Conservation (phyloP, 2,797 vertebrate species). For the Phaenicophaeus curvirostris region DNA sequence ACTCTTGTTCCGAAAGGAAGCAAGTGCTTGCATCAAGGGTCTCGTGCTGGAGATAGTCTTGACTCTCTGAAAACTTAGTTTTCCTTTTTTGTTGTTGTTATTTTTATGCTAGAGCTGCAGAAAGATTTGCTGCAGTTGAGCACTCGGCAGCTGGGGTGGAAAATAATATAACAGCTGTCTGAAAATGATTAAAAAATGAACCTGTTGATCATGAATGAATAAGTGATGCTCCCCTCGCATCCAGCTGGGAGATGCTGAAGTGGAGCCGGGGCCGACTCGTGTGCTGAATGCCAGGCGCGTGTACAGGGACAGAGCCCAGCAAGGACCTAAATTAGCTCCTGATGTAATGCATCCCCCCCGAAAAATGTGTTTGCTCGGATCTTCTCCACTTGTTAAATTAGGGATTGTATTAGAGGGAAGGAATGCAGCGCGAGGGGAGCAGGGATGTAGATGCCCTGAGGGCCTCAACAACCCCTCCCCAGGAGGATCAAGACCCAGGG, state of each 20-base stretch:
- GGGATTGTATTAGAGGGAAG: conserved; percentile 61
- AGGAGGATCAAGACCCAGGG: accelerated
- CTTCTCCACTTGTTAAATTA: conserved; percentile 60
- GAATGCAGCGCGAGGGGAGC: background rate
- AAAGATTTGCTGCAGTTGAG: conserved; percentile 15
- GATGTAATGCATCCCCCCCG: conserved; percentile 24
- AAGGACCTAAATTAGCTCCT: conserved; percentile 42
- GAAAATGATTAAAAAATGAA: background rate
- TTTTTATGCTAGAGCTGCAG: background rate
- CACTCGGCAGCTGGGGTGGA: background rate
- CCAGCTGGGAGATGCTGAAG: background rate
- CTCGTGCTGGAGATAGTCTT: background rate
- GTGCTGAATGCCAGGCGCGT: background rate
- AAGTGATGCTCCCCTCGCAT: background rate
- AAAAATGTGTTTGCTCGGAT: background rate
- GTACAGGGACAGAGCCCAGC: background rate
- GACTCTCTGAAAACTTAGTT: background rate
- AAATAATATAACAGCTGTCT: background rate
- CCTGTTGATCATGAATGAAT: background rate
- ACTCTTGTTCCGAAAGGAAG: conserved; percentile 20
- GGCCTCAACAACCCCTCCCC: background rate
- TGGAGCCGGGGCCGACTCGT: background rate
- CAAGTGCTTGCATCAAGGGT: conserved; percentile 11
- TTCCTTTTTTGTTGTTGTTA: background rate
- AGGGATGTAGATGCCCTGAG: background rate